Base-by-base conservation (phyloP, 2,888 invertebrate species). In the Trilocha varians region DNA sequence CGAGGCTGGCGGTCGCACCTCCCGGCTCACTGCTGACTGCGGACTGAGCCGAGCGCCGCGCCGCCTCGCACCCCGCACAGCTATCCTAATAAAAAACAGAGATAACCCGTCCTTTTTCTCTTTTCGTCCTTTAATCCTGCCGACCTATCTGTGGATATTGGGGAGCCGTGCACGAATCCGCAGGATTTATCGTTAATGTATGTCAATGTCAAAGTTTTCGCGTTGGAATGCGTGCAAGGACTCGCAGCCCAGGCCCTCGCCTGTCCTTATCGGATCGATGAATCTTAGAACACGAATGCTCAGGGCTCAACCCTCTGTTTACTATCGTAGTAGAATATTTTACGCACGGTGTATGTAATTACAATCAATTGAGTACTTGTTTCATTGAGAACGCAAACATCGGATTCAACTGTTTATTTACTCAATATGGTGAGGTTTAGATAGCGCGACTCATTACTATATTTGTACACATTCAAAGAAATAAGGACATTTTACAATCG, bases 51-150 rank as follows among this genome's bases (percentile, higher is more conserved):
- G 16, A 32, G 33, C 34, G 16, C 34, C 39, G n/a, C 16, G 33
- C 13, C 13, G 13, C 32, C 33, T 17, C 39, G 33, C 13, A 13
- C 4, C 13, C 39, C 33, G 17, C 34, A 5, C 13, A 13, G 18
- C 13, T 13, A 9, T 25, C 25, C 25, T 33, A 38, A 16, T n/a
- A 15, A 5, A 13, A 32, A 15, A 3, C 38, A 38, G 38, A 38
- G 38, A 38, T 13, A 32, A 32, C 38, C 1, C 4, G 13, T 38
- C 32, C 25, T 38, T 32, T 38, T n/a, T 38, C 32, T 38, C 38
- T n/a, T 33, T 32, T 16, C 16, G 25, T 25, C 25, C 25, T 25
- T 11, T 6, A 25, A 25, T 25, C 25, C 25, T 25, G 25, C n/a
- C n/a, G n/a, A n/a, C n/a, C n/a, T n/a, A n/a, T n/a, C 25, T 25